Base-by-base conservation (phyloP, 2,888 invertebrate genomes). In the Eueremaeus valkanovi region DNA sequence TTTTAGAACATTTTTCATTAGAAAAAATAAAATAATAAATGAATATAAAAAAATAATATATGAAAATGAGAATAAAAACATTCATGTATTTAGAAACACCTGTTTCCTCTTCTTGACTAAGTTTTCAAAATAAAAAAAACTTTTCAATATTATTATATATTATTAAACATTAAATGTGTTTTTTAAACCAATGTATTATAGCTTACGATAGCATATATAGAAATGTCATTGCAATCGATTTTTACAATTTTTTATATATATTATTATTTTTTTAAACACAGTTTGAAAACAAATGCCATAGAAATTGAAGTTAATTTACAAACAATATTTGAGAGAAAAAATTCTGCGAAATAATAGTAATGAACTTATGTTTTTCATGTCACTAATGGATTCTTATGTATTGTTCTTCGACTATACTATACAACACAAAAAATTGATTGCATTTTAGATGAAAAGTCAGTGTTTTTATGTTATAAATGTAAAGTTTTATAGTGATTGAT, bases 71-170 rank as follows among this genome's bases (percentile, higher is more conserved):
- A 36, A 68, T 40, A 68, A 36, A n/a, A 68, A 68, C 36, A 36
- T 40, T 68, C 68, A 40, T 68, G 68, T 68, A 68, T 68, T 68
- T 42, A 13, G 8, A 63, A 68, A 68, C 68, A 68, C 68, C 68
- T 68, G 68, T 68, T 68, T 68, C 68, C 68, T n/a, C n/a, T 68
- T 40, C 68, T 68, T 36, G 68, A 68, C 68, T 68, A 68, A 68
- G 40, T 68, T 68, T 36, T n/a, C n/a, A n/a, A n/a, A n/a, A n/a
- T n/a, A n/a, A n/a, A n/a, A 3, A 68, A 68, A 68, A 68, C 33
- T 68, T 68, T 68, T 68, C 36, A 40, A 61, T 61, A 61, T 29
- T 13, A 33, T 33, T 29, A 61, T 61, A 27, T 55, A 24, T 49
- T 21, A 58, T 61, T 61, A 31, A 33, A 33, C 31, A 31, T 27